Evolutionary conservation across 2,113 vertebrate genomes (phyloP).

Genomic region (Xenopus borealis): DNA sequence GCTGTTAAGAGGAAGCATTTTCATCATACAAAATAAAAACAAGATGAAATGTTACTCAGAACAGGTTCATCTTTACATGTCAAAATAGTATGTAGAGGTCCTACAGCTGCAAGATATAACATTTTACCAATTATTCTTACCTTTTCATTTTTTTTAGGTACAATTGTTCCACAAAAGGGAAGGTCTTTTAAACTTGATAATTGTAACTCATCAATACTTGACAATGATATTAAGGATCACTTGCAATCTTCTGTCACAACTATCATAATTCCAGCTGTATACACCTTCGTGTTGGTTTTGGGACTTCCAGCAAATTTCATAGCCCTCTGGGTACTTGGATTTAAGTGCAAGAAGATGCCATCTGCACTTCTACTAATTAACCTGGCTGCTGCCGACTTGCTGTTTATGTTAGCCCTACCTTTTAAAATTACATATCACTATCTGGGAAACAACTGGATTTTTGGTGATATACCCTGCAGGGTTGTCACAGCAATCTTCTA

Average conservation of each 20-base stretch:
- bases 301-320: conserved; percentile 55
- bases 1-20: too few species aligned
- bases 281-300: conserved; percentile 45
- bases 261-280: conserved; percentile 49
- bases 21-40: too few species aligned
- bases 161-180: too few species aligned
- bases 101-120: too few species aligned
- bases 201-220: conserved; percentile 13
- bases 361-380: conserved; percentile 54
- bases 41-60: too few species aligned
- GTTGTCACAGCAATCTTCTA: conserved; percentile 53
- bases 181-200: background rate
- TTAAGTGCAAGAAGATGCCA: conserved; percentile 52
- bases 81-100: too few species aligned
- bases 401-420: conserved; percentile 55
- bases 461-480: conserved; percentile 56
- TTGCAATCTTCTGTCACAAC: conserved; percentile 50
- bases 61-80: too few species aligned
- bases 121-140: too few species aligned
- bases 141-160: too few species aligned
- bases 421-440: conserved; percentile 60
- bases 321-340: conserved; percentile 54
- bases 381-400: conserved; percentile 50
- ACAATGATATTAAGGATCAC: background rate
- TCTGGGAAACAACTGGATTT: conserved; percentile 58